These are phyloP conservation scores for Drosophila kokeensis DNA, from an alignment of 2,888 invertebrate species.

Conservation along the genomic window DNA sequence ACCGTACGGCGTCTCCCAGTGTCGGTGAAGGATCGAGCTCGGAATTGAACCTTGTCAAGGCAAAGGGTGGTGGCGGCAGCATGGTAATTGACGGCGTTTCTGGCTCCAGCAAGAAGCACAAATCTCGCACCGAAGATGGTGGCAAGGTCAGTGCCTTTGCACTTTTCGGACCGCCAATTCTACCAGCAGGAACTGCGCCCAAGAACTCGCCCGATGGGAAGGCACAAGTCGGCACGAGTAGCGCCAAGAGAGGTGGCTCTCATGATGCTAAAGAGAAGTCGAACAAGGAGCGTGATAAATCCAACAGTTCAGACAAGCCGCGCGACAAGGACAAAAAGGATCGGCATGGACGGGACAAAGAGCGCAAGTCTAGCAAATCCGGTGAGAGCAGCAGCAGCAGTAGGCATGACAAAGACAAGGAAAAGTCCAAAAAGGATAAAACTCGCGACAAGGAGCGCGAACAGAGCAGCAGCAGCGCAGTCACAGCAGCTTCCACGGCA, in stretches of 20 bases:
- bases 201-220: slow-evolving; percentile 85
- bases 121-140: slow-evolving; percentile 86
- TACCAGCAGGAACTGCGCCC: slow-evolving; percentile 72
- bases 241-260: slow-evolving; percentile 46
- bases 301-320: slow-evolving; percentile 68
- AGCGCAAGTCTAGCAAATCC: slow-evolving; percentile 84
- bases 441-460: slow-evolving; percentile 87
- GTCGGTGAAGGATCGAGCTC: slow-evolving; percentile 40
- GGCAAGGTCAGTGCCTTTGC: slow-evolving; percentile 89
- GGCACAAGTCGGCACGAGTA: slow-evolving; percentile 17
- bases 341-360: slow-evolving; percentile 87
- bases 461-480: slow-evolving; percentile 56
- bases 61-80: slow-evolving; percentile 85
- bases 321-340: slow-evolving; percentile 87
- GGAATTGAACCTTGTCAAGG: slow-evolving; percentile 87
- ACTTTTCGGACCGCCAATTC: slow-evolving; percentile 91
- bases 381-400: slow-evolving; percentile 81
- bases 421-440: slow-evolving; percentile 85
- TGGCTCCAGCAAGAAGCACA: slow-evolving; percentile 86
- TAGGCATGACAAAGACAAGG: slow-evolving; percentile 86
- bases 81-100: slow-evolving; percentile 43
- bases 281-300: slow-evolving; percentile 82
- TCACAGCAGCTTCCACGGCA: slow-evolving; percentile 25
- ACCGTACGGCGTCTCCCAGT: slow-evolving; percentile 60
- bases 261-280: slow-evolving; percentile 81